Conservation (phyloP, 2,888 invertebrate genomes). For the Lasioglossum lativentre region DNA sequence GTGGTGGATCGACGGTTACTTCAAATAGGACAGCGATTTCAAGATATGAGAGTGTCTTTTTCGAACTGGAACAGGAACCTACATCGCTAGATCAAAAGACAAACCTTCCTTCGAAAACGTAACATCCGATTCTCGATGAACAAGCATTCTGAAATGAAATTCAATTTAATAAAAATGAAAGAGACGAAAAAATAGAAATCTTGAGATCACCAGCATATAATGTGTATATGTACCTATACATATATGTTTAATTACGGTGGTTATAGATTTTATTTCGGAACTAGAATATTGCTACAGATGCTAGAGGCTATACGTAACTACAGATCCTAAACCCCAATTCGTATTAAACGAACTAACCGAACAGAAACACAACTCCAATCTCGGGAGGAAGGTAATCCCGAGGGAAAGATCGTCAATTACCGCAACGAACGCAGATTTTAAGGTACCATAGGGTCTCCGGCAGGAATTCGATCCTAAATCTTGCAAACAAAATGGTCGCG, state of each 20-base stretch:
- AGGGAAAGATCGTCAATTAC: conserved; percentile 15
- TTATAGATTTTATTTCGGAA: too few species aligned
- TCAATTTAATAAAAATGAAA: not conserved
- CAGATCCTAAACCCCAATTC: not conserved
- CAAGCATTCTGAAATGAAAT: not conserved
- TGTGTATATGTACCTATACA: too few species aligned
- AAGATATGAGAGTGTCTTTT: not conserved
- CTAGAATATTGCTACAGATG: not conserved
- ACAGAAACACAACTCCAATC: conserved; percentile 10
- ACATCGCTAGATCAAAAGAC: not conserved
- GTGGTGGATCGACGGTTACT: conserved; percentile 20
- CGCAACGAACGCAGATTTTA: conserved; percentile 11
- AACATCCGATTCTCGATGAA: conserved; percentile 1
- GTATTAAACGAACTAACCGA: not conserved
- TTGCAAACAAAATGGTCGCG: conserved; percentile 1
- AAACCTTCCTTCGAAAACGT: not conserved
- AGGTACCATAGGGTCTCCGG: not conserved
- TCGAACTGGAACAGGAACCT: conserved; percentile 15
- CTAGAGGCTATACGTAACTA: not conserved
- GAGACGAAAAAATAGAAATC: not conserved
- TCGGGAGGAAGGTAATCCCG: conserved; percentile 1
- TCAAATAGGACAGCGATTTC: conserved; percentile 22
- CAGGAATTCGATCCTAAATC: conserved; percentile 15
- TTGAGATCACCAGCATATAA: not conserved
- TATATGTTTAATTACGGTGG: too few species aligned